phyloP scores from a whole-genome alignment of 1,140 invertebrate genomes.

The Zaprionus ghesquierei region DNA sequence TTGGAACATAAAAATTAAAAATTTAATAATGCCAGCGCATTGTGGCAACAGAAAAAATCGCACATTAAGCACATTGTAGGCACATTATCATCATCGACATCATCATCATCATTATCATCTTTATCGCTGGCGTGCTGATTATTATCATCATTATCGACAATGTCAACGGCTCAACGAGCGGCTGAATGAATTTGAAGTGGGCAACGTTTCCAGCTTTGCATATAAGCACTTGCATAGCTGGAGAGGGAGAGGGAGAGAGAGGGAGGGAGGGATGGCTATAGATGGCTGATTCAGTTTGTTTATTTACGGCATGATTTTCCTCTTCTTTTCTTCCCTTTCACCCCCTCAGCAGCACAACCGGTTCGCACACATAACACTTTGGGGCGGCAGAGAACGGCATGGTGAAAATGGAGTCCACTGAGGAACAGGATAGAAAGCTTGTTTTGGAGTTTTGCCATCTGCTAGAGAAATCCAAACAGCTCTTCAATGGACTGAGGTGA shows the following conservation, averaged over 20 bases:
- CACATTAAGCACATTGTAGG: constrained; percentile 55
- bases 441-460: constrained; percentile 98
- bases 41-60: constrained; percentile 19
- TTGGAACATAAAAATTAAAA: constrained; percentile 63
- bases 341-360: constrained; percentile 54
- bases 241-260: neutral
- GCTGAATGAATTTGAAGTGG: constrained; percentile 65
- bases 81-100: constrained; percentile 23
- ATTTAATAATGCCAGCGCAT: constrained; percentile 45
- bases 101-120: constrained; percentile 43
- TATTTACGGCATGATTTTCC: constrained; percentile 23
- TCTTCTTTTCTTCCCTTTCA: neutral
- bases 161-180: constrained; percentile 67
- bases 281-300: constrained; percentile 48
- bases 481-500: constrained; percentile 97
- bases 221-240: neutral
- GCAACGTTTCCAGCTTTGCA: constrained; percentile 17
- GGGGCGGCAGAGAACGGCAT: constrained; percentile 81
- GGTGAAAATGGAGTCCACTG: constrained; percentile 88
- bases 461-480: constrained; percentile 98
- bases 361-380: constrained; percentile 77
- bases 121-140: constrained; percentile 43
- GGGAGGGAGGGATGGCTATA: constrained; percentile 9
- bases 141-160: constrained; percentile 47
- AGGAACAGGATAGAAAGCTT: constrained; percentile 95